Evolutionary conservation across 2,797 vertebrate species (phyloP).

Genomic region (Darevskia nairensis): DNA sequence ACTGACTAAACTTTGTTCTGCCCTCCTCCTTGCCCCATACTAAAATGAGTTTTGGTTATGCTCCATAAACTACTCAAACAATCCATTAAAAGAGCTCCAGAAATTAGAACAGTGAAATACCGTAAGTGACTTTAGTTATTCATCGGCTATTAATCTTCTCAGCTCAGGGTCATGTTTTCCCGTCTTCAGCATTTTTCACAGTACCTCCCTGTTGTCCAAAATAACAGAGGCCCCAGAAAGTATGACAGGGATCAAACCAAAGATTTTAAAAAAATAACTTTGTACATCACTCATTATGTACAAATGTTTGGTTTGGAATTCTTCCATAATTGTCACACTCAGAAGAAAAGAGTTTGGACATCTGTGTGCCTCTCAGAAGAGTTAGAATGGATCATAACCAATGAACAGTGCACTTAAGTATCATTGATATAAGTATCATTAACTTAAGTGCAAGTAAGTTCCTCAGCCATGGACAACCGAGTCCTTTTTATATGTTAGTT

Average conservation of each 20-base stretch:
- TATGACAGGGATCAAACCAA: not conserved
- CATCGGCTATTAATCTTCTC: slow-evolving; percentile 57
- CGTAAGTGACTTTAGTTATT: slow-evolving; percentile 37
- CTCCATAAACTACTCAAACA: slow-evolving; percentile 52
- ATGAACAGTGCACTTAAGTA: not conserved
- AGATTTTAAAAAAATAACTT: not conserved
- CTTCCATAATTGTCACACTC: not conserved
- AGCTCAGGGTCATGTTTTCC: slow-evolving; percentile 56
- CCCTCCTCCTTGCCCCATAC: slow-evolving; percentile 10
- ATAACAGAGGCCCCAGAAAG: not conserved
- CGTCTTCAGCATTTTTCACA: slow-evolving; percentile 58
- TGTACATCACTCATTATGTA: not conserved
- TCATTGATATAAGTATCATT: not conserved
- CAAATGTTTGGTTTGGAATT: not conserved
- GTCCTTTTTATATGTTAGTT: not conserved
- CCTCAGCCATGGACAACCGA: not conserved
- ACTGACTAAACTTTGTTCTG: slow-evolving; percentile 19
- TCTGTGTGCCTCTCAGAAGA: not conserved
- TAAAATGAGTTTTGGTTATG: slow-evolving; percentile 49
- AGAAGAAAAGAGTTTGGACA: not conserved
- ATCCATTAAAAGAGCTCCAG: slow-evolving; percentile 52
- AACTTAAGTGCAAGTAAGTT: not conserved
- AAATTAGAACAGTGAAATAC: slow-evolving; percentile 64
- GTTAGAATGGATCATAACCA: not conserved
- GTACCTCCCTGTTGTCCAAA: slow-evolving; percentile 32